Evolutionary conservation across 35 echinoderm and acorn worm genomes (phyloP).

Genomic region (Strongylocentrotus purpuratus): DNA sequence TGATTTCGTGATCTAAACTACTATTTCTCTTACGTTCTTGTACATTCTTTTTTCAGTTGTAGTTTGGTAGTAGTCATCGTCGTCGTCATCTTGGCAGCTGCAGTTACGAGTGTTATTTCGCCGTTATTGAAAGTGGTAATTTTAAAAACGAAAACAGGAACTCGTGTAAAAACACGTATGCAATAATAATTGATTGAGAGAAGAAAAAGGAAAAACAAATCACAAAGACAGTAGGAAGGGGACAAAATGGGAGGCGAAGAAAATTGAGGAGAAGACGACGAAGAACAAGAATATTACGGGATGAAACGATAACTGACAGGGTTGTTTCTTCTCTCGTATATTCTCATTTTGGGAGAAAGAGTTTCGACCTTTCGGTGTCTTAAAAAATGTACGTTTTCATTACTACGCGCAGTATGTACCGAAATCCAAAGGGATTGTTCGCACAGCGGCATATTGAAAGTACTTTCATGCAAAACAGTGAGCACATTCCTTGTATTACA

Average conservation of each 20-base stretch:
- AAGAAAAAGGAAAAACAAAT: too few species aligned
- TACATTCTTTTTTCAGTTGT: too few species aligned
- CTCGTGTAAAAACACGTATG: too few species aligned
- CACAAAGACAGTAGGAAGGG: neutral
- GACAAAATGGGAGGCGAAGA: neutral
- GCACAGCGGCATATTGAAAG: neutral
- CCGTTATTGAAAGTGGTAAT: too few species aligned
- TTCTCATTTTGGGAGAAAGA: neutral
- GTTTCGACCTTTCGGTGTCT: slow-evolving; percentile 15
- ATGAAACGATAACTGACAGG: neutral
- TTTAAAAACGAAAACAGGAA: neutral
- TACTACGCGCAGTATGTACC: neutral
- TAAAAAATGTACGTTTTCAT: slow-evolving; percentile 14
- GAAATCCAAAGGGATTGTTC: neutral
- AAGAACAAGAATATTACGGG: neutral
- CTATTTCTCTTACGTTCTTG: too few species aligned
- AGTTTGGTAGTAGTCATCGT: too few species aligned
- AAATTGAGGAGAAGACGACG: neutral
- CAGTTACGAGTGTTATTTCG: too few species aligned
- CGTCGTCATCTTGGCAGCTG: too few species aligned
- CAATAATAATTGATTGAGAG: too few species aligned
- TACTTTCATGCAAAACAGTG: neutral
- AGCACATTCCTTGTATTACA: neutral
- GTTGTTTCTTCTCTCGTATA: neutral
- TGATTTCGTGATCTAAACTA: too few species aligned